Conservation (phyloP, 2,888 invertebrate species). For the Cheilosia urbana region DNA sequence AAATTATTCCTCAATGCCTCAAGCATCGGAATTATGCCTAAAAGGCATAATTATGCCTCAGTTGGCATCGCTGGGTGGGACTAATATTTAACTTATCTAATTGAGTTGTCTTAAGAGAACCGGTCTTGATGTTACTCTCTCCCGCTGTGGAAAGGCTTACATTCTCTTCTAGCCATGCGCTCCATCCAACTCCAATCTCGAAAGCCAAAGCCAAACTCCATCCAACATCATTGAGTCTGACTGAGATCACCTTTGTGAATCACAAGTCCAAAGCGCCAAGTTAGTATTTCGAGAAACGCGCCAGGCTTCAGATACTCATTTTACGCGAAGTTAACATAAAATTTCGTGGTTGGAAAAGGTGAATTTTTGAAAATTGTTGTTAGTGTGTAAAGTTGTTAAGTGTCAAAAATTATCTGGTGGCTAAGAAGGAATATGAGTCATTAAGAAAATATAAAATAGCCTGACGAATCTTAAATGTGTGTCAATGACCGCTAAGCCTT, state of each 20-base stretch:
- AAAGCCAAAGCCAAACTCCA: too few species aligned
- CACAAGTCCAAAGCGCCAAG: slow-evolving; percentile 30
- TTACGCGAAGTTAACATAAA: slow-evolving; percentile 19
- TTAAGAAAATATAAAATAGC: neutral
- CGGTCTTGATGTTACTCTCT: neutral
- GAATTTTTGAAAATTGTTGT: slow-evolving; percentile 26
- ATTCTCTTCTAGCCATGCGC: slow-evolving; percentile 22
- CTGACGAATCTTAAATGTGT: slow-evolving; percentile 13
- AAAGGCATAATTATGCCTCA: too few species aligned
- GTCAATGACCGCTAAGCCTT: slow-evolving; percentile 44
- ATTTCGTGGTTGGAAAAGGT: slow-evolving; percentile 46
- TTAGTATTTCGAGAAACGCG: slow-evolving; percentile 66
- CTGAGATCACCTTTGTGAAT: slow-evolving; percentile 68
- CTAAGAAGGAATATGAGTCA: neutral
- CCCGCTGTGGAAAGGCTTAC: too few species aligned
- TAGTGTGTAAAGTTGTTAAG: slow-evolving; percentile 5
- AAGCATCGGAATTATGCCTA: too few species aligned
- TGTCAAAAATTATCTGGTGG: slow-evolving; percentile 1
- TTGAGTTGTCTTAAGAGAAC: slow-evolving; percentile 69
- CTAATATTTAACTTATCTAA: slow-evolving; percentile 62
- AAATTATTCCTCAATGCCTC: too few species aligned
- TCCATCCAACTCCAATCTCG: too few species aligned
- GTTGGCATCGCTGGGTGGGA: too few species aligned
- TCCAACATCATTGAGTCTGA: neutral
- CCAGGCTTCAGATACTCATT: slow-evolving; percentile 36